These are phyloP conservation scores for Cephus pygmeus DNA, from an alignment of 2,888 invertebrate species.

Conservation along the genomic window DNA sequence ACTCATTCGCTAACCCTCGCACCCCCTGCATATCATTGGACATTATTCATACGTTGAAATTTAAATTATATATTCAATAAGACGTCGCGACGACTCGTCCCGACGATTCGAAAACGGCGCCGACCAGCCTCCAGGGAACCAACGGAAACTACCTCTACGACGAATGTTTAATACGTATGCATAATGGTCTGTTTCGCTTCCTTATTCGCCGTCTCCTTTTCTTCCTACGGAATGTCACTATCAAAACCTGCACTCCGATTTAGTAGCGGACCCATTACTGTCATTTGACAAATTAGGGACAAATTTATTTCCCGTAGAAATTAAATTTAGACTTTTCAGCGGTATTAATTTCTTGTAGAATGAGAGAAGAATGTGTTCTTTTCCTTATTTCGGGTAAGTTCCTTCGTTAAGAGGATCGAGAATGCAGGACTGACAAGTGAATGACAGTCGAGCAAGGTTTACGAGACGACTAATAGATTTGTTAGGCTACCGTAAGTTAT, in stretches of 20 bases:
- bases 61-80: slow-evolving; percentile 58
- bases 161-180: not conserved
- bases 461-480: slow-evolving; percentile 5
- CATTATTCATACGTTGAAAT: slow-evolving; percentile 59
- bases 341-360: not conserved
- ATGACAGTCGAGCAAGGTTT: not conserved
- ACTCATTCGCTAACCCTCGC: not conserved
- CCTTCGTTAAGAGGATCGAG: not conserved
- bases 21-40: slow-evolving; percentile 44
- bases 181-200: not conserved
- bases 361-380: not conserved
- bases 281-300: not conserved
- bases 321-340: not conserved
- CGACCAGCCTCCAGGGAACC: not conserved
- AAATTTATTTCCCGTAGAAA: not conserved
- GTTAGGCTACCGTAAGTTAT: not conserved
- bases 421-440: not conserved
- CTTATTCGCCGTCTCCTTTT: not conserved
- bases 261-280: not conserved
- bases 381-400: not conserved
- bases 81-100: slow-evolving; percentile 40
- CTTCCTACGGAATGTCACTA: not conserved
- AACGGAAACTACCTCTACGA: slow-evolving; percentile 16
- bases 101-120: slow-evolving; percentile 24
- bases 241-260: not conserved